A percentile compares a stretch with the other conserved stretches of the same genome.
Evolutionary conservation across 2,113 vertebrate genomes (phyloP).

Genomic region (Antechinus flavipes): DNA sequence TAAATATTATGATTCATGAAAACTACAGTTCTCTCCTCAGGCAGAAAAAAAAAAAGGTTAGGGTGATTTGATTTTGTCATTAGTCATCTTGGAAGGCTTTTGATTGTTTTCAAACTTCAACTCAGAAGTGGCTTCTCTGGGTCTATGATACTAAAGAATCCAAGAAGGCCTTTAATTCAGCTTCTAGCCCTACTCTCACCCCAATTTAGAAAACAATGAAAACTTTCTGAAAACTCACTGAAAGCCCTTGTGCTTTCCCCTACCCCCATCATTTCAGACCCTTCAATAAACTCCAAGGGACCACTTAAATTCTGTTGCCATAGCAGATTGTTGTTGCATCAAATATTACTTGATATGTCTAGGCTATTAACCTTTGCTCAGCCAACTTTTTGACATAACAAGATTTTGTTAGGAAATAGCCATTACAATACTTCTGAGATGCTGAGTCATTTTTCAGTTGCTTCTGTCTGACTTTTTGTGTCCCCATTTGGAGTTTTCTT

Average conservation of each 20-base stretch:
- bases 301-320: background rate
- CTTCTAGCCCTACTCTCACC: background rate
- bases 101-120: conserved; percentile 21
- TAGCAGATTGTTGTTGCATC: background rate
- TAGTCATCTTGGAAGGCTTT: conserved; percentile 25
- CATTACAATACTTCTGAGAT: background rate
- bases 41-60: background rate
- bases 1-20: background rate
- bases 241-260: background rate
- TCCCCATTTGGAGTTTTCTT: background rate
- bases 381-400: background rate
- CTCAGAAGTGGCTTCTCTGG: conserved; percentile 28
- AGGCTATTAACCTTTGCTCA: background rate
- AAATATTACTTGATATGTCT: background rate
- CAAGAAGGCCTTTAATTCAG: background rate
- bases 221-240: background rate
- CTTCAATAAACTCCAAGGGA: background rate
- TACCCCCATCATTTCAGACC: background rate
- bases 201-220: background rate
- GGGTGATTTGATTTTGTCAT: conserved; percentile 30
- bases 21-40: background rate
- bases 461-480: background rate
- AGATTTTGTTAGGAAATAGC: background rate
- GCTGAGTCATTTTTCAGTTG: background rate
- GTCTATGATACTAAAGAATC: background rate